Conservation (phyloP, 2,888 invertebrate genomes). For the Tachina lurida region DNA sequence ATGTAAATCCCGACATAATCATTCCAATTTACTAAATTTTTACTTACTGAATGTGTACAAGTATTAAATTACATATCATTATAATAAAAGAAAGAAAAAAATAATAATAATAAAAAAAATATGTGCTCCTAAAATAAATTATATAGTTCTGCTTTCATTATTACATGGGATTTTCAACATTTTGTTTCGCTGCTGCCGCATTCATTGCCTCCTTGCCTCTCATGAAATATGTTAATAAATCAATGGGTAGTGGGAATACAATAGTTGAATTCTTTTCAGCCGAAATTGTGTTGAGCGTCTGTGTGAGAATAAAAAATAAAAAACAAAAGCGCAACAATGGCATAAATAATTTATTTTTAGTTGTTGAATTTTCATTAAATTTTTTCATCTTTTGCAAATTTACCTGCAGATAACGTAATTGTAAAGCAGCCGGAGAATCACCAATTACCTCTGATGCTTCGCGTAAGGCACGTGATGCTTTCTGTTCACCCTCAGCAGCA, state of each 20-base stretch:
- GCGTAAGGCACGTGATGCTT: slow-evolving; percentile 94
- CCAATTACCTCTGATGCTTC: slow-evolving; percentile 97
- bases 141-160: not conserved
- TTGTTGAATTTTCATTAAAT: not conserved
- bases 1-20: not conserved
- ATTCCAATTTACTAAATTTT: slow-evolving; percentile 32
- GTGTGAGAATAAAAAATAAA: slow-evolving; percentile 74
- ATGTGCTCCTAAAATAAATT: slow-evolving; percentile 1
- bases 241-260: slow-evolving; percentile 93
- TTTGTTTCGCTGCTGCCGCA: slow-evolving; percentile 48
- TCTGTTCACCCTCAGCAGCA: slow-evolving; percentile 97
- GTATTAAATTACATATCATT: slow-evolving; percentile 28
- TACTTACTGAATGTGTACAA: slow-evolving; percentile 23
- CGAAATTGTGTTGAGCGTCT: slow-evolving; percentile 96
- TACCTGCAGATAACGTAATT: slow-evolving; percentile 94
- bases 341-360: slow-evolving; percentile 47
- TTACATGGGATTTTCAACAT: slow-evolving; percentile 43
- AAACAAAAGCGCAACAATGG: slow-evolving; percentile 19
- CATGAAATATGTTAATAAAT: slow-evolving; percentile 89
- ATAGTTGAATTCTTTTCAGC: slow-evolving; percentile 98
- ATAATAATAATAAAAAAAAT: not conserved
- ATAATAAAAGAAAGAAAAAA: slow-evolving; percentile 14
- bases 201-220: slow-evolving; percentile 81
- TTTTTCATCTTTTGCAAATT: slow-evolving; percentile 10
- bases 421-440: slow-evolving; percentile 95